These are phyloP conservation scores for Trachelipus rathkii DNA, from an alignment of 1,140 invertebrate genomes.

Conservation along the genomic window DNA sequence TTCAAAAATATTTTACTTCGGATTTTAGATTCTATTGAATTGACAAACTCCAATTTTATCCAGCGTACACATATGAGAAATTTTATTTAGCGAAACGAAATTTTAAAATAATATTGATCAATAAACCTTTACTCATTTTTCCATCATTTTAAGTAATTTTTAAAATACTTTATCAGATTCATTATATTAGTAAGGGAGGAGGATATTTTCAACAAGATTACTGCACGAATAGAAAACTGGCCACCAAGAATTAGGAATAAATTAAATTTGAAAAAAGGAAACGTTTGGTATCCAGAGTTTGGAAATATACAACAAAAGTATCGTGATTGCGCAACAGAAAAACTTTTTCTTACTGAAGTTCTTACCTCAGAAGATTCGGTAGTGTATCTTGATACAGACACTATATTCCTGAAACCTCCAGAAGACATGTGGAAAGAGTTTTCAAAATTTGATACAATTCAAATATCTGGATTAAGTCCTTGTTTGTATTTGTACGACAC, in stretches of 20 bases:
- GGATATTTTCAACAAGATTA: too few relatives aligned
- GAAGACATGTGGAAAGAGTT: conserved; percentile 40
- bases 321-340: conserved; percentile 39
- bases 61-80: too few relatives aligned
- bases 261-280: conserved; percentile 26
- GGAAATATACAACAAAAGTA: conserved; percentile 32
- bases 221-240: background rate
- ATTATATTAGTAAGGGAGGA: too few relatives aligned
- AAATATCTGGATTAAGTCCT: conserved; percentile 37
- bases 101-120: too few relatives aligned
- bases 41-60: too few relatives aligned
- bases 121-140: too few relatives aligned
- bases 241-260: conserved; percentile 17
- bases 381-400: conserved; percentile 40
- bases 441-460: conserved; percentile 24
- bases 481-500: conserved; percentile 40
- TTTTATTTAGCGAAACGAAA: too few relatives aligned
- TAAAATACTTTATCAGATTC: too few relatives aligned
- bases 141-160: too few relatives aligned
- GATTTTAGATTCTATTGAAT: too few relatives aligned
- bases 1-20: too few relatives aligned
- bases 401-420: conserved; percentile 36
- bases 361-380: conserved; percentile 33
- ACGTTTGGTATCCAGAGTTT: conserved; percentile 36
- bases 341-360: conserved; percentile 40